Evolutionary conservation across 2,888 invertebrate genomes (phyloP), one percentile per base, ranked within the genome.

Genomic region (Erannis defoliaria): DNA sequence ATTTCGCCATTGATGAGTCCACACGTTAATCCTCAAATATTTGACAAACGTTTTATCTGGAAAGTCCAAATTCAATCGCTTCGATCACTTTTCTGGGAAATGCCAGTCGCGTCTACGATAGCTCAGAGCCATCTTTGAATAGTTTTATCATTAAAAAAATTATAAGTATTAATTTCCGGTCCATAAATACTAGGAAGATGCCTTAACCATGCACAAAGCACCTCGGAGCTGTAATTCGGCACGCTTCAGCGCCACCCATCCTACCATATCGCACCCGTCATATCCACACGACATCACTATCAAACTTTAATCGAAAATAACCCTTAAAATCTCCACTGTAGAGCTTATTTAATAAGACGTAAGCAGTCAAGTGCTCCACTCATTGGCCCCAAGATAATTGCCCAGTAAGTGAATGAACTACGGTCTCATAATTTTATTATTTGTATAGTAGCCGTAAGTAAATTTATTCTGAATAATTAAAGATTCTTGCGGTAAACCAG

Each of bases 201-300:
- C 71, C 69, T 73, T 65, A 72, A 62, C 67, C 72, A 73, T 70
- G 74, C 70, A 65, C 49, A 57, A 64, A 67, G 63, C 74, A 76
- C 71, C 72, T 78, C 78, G 80, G 80, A 79, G 79, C 82, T 84
- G 81, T 84, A 83, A 86, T 82, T 78, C 75, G 67, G 67, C 75
- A 85, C 85, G 91, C 83, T 86, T 78, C 80, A 86, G 84, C 74
- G 84, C 80, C 65, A 74, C 75, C 75, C 90, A 90, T 67, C 89
- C 78, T 89, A 90, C 84, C 92, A 91, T 91, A 91, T 86, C 91
- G 89, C 86, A 89, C 88, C 73, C 77, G 70, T 85, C 82, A 83
- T 71, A 67, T 59, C 64, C 66, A 78, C 72, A 76, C 76, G 70
- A 76, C 72, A 77, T 75, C 75, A 70, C 35, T 51, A 53, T 48